Evolutionary conservation across 2,113 vertebrate species (phyloP).

Genomic region (Scortum barcoo): DNA sequence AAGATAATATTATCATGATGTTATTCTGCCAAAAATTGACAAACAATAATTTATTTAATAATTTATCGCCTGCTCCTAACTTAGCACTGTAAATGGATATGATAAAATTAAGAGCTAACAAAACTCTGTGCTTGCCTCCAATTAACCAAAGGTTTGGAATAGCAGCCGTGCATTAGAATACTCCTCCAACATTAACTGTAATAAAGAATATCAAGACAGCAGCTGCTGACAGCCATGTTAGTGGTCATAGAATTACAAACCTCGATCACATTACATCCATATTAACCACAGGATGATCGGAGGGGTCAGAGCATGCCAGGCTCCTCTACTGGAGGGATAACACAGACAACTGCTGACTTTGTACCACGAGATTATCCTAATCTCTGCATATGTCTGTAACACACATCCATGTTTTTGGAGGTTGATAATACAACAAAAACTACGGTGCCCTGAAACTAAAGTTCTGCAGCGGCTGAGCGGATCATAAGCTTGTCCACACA

Average conservation of each 20-base stretch:
- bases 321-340: conserved; percentile 1
- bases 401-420: conserved; percentile 5
- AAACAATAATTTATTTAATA: not conserved
- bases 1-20: not conserved
- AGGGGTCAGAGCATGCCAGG: conserved; percentile 24
- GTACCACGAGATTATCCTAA: conserved; percentile 4
- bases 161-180: conserved; percentile 9
- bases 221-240: conserved; percentile 65
- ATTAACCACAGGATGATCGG: conserved; percentile 37
- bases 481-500: conserved; percentile 5
- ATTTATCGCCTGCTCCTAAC: not conserved
- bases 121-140: not conserved
- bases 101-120: not conserved
- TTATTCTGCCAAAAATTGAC: not conserved
- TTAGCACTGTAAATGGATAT: not conserved
- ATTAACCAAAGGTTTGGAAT: conserved; percentile 9
- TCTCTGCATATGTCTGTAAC: no score
- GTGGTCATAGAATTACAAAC: conserved; percentile 49
- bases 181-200: conserved; percentile 26
- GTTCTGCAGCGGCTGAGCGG: conserved; percentile 12
- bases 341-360: conserved; percentile 25
- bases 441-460: not conserved
- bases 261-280: conserved; percentile 65
- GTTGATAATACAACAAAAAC: not conserved
- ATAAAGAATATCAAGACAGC: conserved; percentile 45